These are phyloP conservation scores for Xiphydria camelus DNA, from an alignment of 2,888 invertebrate species.

Conservation along the genomic window DNA sequence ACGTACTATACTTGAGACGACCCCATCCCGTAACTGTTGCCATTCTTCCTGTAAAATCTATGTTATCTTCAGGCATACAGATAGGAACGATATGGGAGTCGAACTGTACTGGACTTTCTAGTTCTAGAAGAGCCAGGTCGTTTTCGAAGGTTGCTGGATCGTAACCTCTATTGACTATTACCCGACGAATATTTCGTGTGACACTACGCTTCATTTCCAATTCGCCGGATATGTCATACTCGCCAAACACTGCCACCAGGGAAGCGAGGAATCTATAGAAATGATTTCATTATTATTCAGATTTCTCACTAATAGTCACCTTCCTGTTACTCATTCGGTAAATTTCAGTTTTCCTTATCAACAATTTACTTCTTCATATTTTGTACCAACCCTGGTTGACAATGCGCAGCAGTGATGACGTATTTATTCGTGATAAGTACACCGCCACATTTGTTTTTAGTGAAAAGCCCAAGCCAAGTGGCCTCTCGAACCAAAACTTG, in stretches of 20 bases:
- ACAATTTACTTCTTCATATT: neutral
- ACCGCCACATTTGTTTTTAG: constrained; percentile 94
- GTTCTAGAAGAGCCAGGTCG: constrained; percentile 83
- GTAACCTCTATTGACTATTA: constrained; percentile 86
- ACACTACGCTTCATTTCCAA: constrained; percentile 76
- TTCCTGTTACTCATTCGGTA: neutral
- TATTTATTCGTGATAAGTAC: constrained; percentile 86
- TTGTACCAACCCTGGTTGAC: constrained; percentile 81
- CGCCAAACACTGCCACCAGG: constrained; percentile 87
- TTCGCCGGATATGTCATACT: constrained; percentile 86
- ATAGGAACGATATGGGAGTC: constrained; percentile 90
- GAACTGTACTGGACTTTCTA: constrained; percentile 81
- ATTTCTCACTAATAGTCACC: too few species aligned
- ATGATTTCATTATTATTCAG: neutral
- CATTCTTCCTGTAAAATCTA: constrained; percentile 82
- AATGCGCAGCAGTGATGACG: constrained; percentile 92
- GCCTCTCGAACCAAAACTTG: constrained; percentile 89
- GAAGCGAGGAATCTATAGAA: constrained; percentile 78
- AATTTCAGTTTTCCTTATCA: neutral
- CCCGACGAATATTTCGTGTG: constrained; percentile 81
- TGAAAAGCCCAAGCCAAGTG: constrained; percentile 91
- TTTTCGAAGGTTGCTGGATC: constrained; percentile 91
- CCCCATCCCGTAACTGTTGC: constrained; percentile 95
- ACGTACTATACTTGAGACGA: constrained; percentile 78
- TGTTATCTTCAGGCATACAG: constrained; percentile 78